These are phyloP conservation scores for Latheticus oryzae DNA, from an alignment of 2,888 invertebrate genomes.

Conservation along the genomic window DNA sequence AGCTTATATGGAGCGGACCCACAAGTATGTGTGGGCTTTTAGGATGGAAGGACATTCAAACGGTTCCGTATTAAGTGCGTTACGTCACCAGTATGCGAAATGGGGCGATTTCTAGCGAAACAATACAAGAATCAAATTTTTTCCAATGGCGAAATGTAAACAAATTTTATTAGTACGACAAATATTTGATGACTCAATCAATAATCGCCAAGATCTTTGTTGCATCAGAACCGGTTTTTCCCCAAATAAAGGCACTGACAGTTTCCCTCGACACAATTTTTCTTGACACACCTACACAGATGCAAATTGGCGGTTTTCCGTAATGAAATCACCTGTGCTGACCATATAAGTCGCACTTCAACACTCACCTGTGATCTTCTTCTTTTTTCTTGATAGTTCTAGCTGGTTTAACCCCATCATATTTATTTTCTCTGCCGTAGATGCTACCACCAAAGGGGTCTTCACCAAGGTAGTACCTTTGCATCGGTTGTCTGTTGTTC, in stretches of 20 bases:
- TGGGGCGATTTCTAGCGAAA: no score
- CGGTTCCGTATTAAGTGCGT: no score
- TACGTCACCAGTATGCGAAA: no score
- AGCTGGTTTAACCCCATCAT: slow-evolving; percentile 74
- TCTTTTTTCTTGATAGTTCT: slow-evolving; percentile 54
- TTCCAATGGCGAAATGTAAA: no score
- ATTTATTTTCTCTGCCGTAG: slow-evolving; percentile 87
- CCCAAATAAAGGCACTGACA: slow-evolving; percentile 5
- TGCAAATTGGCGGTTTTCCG: slow-evolving; percentile 33
- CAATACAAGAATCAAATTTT: no score
- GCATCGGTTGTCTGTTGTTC: slow-evolving; percentile 55
- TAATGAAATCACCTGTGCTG: slow-evolving; percentile 28
- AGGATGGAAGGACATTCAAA: slow-evolving; percentile 19
- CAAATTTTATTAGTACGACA: no score
- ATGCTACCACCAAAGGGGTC: slow-evolving; percentile 87
- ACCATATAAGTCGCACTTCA: slow-evolving; percentile 34
- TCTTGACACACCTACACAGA: slow-evolving; percentile 31
- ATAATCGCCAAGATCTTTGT: no score
- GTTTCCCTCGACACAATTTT: slow-evolving; percentile 28
- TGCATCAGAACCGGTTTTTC: no score
- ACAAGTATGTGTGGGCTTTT: slow-evolving; percentile 1
- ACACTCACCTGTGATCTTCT: slow-evolving; percentile 67
- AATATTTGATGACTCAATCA: no score
- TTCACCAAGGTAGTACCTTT: slow-evolving; percentile 87
- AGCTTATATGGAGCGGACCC: slow-evolving; percentile 27